phyloP scores from a whole-genome alignment of 2,888 invertebrate genomes.

The Scaeva pyrastri region DNA sequence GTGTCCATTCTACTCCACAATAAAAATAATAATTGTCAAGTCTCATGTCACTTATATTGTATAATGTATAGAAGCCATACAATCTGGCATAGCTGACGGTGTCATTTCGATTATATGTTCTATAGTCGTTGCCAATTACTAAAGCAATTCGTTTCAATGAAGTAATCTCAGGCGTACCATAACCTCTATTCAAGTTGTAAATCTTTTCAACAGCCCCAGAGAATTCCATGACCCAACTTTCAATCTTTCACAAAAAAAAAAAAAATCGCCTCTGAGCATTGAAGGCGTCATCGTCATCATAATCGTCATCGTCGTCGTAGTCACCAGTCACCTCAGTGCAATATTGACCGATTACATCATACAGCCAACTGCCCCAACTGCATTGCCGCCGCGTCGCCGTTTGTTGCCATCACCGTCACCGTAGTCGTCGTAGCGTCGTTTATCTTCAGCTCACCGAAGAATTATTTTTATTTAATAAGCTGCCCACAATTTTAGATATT shows the following conservation, averaged over 20 bases:
- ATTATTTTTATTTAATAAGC: slow-evolving; percentile 72
- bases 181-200: slow-evolving; percentile 61
- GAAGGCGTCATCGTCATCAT: slow-evolving; percentile 36
- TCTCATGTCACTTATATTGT: background rate
- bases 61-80: background rate
- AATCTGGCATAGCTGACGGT: background rate
- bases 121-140: slow-evolving; percentile 51
- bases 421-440: slow-evolving; percentile 24
- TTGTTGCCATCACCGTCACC: too few species aligned
- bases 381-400: slow-evolving; percentile 12
- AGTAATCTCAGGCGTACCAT: slow-evolving; percentile 60
- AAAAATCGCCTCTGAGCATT: background rate
- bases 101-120: slow-evolving; percentile 12
- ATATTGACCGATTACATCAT: slow-evolving; percentile 74
- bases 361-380: slow-evolving; percentile 44
- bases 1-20: too few species aligned
- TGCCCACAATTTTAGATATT: slow-evolving; percentile 54
- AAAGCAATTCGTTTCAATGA: slow-evolving; percentile 65
- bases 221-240: slow-evolving; percentile 68
- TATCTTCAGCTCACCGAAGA: slow-evolving; percentile 54
- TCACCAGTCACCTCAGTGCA: slow-evolving; percentile 21
- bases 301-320: background rate
- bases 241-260: slow-evolving; percentile 6
- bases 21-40: background rate
- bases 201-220: slow-evolving; percentile 67